A percentile compares a stretch with the other conserved stretches of the same genome.
These are phyloP conservation scores for Ectropis grisescens DNA, from an alignment of 1,140 invertebrate species.

Conservation along the genomic window DNA sequence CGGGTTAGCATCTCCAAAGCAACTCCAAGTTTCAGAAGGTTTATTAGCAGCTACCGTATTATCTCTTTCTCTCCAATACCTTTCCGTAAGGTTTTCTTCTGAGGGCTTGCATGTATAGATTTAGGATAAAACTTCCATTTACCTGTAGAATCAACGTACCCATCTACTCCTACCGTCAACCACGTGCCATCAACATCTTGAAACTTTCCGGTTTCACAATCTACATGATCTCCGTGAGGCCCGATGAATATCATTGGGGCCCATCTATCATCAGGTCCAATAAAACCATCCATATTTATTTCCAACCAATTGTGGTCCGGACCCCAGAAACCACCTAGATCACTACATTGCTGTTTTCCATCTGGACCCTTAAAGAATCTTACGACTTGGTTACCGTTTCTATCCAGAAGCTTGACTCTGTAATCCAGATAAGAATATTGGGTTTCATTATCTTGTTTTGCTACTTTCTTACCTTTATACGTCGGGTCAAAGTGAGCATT, in stretches of 20 bases:
- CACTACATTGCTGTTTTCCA: constrained; percentile 53
- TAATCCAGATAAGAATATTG: constrained; percentile 56
- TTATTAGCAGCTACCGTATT: constrained; percentile 11
- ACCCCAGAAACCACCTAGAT: constrained; percentile 56
- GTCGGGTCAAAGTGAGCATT: constrained; percentile 44
- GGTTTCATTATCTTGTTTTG: constrained; percentile 26
- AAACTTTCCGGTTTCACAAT: constrained; percentile 43
- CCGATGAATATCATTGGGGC: constrained; percentile 45
- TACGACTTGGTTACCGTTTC: constrained; percentile 43
- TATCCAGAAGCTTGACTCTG: constrained; percentile 46
- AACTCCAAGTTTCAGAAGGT: constrained; percentile 41
- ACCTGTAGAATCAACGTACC: constrained; percentile 35
- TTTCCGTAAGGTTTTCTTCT: constrained; percentile 4
- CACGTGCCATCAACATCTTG: constrained; percentile 38
- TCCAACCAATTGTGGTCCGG: constrained; percentile 50
- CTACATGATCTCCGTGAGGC: constrained; percentile 41
- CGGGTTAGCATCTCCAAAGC: constrained; percentile 42
- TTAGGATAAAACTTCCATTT: constrained; percentile 42
- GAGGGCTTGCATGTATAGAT: constrained; percentile 7
- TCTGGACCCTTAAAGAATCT: constrained; percentile 55
- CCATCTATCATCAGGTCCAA: constrained; percentile 49
- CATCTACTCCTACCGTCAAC: constrained; percentile 48
- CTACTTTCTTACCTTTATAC: constrained; percentile 37
- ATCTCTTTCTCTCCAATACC: constrained; percentile 4
- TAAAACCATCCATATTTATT: constrained; percentile 49